A percentile compares a stretch with the other conserved stretches of the same genome.
phyloP scores from a whole-genome alignment of 2,113 vertebrate species.

The Cryptomyrus ogoouensis region DNA sequence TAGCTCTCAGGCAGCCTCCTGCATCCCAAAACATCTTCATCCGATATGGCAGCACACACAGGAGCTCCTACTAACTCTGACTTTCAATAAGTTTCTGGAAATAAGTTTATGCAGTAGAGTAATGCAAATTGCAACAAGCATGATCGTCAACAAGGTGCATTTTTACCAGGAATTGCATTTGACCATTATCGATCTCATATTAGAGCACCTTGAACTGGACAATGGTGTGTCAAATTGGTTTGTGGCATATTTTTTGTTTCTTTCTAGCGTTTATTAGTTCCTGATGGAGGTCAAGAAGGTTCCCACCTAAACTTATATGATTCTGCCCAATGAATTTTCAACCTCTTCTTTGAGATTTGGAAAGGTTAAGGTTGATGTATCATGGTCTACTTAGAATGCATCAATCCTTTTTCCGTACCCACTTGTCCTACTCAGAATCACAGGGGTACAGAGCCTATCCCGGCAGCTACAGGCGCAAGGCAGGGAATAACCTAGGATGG shows the following conservation, averaged over 20 bases:
- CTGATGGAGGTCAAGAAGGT: neutral
- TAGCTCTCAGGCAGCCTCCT: neutral
- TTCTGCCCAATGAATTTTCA: neutral
- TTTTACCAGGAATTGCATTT: neutral
- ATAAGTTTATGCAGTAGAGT: neutral
- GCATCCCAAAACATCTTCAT: neutral
- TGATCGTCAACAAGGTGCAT: too few relatives aligned
- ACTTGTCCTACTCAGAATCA: neutral
- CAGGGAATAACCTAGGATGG: neutral
- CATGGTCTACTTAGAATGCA: neutral
- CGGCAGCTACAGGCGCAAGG: neutral
- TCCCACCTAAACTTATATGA: neutral
- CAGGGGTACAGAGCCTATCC: neutral
- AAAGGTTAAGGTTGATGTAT: neutral
- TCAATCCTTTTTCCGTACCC: neutral
- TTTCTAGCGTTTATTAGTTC: neutral
- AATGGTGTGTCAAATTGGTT: neutral
- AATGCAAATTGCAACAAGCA: too few relatives aligned
- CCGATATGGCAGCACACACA: neutral
- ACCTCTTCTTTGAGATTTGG: neutral
- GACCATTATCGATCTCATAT: neutral
- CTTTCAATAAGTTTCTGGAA: neutral
- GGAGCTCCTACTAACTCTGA: neutral
- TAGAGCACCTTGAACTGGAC: neutral
- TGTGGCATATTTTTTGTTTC: neutral